Evolutionary conservation across 30 jellyfish, hydroid and myxozoan species (phyloP).

Genomic region (Chrysaora quinquecirrha): DNA sequence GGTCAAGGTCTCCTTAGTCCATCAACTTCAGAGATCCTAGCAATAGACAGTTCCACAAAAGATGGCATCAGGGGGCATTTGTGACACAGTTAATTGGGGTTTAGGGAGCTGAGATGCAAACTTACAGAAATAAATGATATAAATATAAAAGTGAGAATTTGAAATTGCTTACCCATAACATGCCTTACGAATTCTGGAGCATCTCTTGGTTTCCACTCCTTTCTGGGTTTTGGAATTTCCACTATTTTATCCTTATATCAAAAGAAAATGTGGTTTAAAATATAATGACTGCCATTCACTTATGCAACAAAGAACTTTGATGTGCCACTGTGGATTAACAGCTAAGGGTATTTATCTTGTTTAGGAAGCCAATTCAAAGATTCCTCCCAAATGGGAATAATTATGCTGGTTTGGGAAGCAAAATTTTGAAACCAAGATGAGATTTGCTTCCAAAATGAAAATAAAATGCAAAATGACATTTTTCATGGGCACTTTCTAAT

Average conservation of each 20-base stretch:
- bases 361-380: not conserved
- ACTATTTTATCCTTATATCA: conserved; percentile 77
- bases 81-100: no score
- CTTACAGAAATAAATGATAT: not conserved
- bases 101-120: no score
- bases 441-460: no score
- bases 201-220: conserved; percentile 91
- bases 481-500: not conserved
- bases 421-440: no score
- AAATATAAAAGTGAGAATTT: no score
- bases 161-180: conserved; percentile 99
- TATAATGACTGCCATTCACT: not conserved
- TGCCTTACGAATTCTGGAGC: conserved; percentile 98
- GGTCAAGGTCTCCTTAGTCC: no score
- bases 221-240: conserved; percentile 85
- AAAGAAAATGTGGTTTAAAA: not conserved
- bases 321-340: not conserved
- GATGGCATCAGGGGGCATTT: no score
- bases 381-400: no score
- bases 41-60: not conserved
- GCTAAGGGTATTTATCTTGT: not conserved
- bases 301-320: not conserved
- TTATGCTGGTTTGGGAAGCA: no score
- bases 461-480: no score
- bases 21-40: not conserved